Conservation (phyloP, 1,140 invertebrate species). For the Fopius arisanus region DNA sequence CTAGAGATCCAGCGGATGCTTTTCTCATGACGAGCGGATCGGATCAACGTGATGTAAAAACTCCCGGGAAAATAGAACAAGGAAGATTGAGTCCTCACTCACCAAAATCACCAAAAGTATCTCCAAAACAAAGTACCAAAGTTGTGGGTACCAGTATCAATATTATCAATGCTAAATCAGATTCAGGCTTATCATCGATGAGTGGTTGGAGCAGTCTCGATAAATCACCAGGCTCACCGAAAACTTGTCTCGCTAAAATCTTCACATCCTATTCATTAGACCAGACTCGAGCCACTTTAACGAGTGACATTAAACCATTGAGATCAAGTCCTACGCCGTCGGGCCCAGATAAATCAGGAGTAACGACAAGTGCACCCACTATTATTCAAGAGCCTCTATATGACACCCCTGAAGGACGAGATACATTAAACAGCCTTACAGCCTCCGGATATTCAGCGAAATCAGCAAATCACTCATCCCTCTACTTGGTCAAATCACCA, state of each 20-base stretch:
- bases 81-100: constrained; percentile 73
- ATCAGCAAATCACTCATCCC: constrained; percentile 49
- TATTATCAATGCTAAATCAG: constrained; percentile 78
- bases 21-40: constrained; percentile 58
- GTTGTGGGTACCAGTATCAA: constrained; percentile 62
- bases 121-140: constrained; percentile 76
- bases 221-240: constrained; percentile 81
- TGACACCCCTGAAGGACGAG: constrained; percentile 58
- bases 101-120: constrained; percentile 77
- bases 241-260: constrained; percentile 58
- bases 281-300: constrained; percentile 44
- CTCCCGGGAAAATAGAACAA: constrained; percentile 56
- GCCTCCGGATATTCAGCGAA: constrained; percentile 38
- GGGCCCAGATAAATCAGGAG: constrained; percentile 47
- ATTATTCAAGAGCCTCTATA: constrained; percentile 56
- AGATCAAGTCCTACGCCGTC: constrained; percentile 53
- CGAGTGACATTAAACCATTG: constrained; percentile 45
- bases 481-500: constrained; percentile 49
- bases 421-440: constrained; percentile 44
- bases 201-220: constrained; percentile 85
- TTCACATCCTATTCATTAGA: constrained; percentile 55
- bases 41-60: constrained; percentile 51
- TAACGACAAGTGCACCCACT: constrained; percentile 34
- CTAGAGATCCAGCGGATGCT: constrained; percentile 68
- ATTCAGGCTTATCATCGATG: constrained; percentile 85